A percentile compares a stretch with the other conserved stretches of the same genome.
phyloP scores from a whole-genome alignment of 2,797 vertebrate genomes.

The Phylloscopus collybita region DNA sequence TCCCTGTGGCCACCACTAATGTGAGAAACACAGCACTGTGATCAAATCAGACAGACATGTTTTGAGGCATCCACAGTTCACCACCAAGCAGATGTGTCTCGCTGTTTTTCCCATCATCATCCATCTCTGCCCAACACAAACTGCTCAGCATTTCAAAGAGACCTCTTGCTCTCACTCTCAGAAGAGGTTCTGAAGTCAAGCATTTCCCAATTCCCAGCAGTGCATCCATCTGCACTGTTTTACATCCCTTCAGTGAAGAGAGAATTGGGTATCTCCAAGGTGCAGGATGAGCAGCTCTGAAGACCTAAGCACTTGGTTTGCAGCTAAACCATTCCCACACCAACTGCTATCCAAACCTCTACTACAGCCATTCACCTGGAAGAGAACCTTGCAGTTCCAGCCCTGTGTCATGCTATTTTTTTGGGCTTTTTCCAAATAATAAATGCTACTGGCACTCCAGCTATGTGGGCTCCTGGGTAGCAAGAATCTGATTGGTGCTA shows the following conservation, averaged over 20 bases:
- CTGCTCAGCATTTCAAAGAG: not conserved
- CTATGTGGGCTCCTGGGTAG: not conserved
- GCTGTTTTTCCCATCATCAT: not conserved
- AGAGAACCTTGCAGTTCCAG: not conserved
- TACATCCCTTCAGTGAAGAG: not conserved
- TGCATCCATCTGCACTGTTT: not conserved
- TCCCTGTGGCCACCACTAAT: not conserved
- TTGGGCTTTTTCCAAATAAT: not conserved
- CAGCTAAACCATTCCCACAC: not conserved
- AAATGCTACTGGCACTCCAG: not conserved
- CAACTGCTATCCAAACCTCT: not conserved
- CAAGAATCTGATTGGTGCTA: not conserved
- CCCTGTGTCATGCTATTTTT: not conserved
- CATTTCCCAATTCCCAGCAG: not conserved
- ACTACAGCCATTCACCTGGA: not conserved
- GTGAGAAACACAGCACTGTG: rapidly evolving
- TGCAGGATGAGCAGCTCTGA: not conserved
- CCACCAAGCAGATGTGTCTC: not conserved
- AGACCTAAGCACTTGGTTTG: rapidly evolving
- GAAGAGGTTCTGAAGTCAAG: not conserved
- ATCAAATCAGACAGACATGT: not conserved
- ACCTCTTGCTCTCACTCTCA: not conserved
- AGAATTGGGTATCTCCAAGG: not conserved
- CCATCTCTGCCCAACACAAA: not conserved
- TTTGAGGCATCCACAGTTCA: not conserved